Base-by-base conservation (phyloP, 2,797 vertebrate species). In the Pseudomugil gertrudae region DNA sequence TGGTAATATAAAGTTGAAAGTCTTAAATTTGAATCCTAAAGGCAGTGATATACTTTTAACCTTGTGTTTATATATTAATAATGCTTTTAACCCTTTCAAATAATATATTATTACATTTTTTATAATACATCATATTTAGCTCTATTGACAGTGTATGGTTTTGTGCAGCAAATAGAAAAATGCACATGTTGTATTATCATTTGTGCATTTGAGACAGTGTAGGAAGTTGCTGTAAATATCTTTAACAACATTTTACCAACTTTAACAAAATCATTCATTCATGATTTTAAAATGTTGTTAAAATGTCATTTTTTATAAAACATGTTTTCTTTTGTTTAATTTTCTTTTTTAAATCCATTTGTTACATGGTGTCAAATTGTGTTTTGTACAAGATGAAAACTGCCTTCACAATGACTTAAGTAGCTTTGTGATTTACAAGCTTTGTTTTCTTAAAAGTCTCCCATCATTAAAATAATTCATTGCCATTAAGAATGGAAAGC, bases 381-480 rank as follows among this genome's bases (percentile, higher is more conserved):
- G 63, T 78, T 72, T 80, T 84, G 75, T 74, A 86, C 76, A 70
- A 63, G 52, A 80, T 76, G 66, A 81, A 86, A 89, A 84, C 78
- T 69, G 58, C 69, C 78, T 63, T 77, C 84, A 83, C 68, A 89
- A 75, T 84, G 62, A 87, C 89, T 83, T 82, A 67, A 87, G 83
- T 72, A 79, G 78, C 50, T 36, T 48, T 87, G 83, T 93, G 90
- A 94, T 95, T 95, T 93, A 95, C 86, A 76, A 93, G 15, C 21
- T 33, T n/a, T 35, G 13, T 26, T 65, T 23, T 53, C 92, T 90
- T 88, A 84, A 57, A 63, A 91, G 62, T 92, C 86, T 89, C 79
- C 75, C 63, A 56, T 84, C 83, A 85, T 87, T 87, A 91, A 91
- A 95, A 94, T 93, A 95, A 95, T 94, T 95, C 84, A 95, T 90